phyloP scores from a whole-genome alignment of 2,888 invertebrate species.

The Cantharis rustica region DNA sequence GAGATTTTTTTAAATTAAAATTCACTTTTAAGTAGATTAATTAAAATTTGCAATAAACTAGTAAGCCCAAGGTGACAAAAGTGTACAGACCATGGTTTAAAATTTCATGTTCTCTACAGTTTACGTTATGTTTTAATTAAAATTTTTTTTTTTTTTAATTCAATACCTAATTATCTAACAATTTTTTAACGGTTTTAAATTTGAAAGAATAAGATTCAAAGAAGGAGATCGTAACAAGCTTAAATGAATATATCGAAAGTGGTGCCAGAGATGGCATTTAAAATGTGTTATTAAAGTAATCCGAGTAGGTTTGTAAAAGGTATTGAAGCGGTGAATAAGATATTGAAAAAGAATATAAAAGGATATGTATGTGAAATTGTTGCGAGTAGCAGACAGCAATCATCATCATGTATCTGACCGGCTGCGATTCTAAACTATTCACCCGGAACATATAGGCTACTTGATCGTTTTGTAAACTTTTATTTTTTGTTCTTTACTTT shows the following conservation, averaged over 20 bases:
- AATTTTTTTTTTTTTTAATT: too few relatives aligned
- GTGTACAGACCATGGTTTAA: too few relatives aligned
- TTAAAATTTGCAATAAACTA: too few relatives aligned
- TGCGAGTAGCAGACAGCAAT: constrained; percentile 38
- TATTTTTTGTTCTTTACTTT: constrained; percentile 42
- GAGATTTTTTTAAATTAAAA: too few relatives aligned
- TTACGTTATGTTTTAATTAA: too few relatives aligned
- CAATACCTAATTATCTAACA: too few relatives aligned
- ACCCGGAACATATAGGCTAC: constrained; percentile 43
- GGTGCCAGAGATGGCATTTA: not conserved
- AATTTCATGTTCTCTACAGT: too few relatives aligned
- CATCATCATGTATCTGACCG: constrained; percentile 48
- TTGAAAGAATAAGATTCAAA: not conserved
- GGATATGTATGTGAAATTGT: constrained; percentile 20
- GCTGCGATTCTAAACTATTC: constrained; percentile 41
- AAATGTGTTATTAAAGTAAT: not conserved
- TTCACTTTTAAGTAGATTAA: too few relatives aligned
- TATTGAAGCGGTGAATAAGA: constrained; percentile 15
- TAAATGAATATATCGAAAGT: not conserved
- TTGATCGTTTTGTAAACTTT: constrained; percentile 40
- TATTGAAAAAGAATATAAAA: constrained; percentile 38
- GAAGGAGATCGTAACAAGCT: not conserved
- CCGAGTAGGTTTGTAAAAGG: constrained; percentile 1
- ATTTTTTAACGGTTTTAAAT: too few relatives aligned
- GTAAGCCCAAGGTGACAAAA: too few relatives aligned